Evolutionary conservation across 2,888 invertebrate species (phyloP).

Genomic region (Dynastes tityus): DNA sequence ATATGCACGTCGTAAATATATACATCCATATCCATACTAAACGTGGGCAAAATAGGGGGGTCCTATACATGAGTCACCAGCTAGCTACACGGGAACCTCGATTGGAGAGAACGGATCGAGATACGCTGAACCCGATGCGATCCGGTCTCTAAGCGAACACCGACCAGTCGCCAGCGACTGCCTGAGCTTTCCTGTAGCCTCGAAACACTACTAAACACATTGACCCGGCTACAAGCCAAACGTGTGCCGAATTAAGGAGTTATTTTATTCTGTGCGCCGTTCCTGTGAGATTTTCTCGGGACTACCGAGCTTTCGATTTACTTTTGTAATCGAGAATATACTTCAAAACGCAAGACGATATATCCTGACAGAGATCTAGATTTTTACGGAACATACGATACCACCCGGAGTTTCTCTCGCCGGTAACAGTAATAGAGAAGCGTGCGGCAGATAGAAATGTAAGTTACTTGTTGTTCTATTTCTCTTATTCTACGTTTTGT

Average conservation of each 20-base stretch:
- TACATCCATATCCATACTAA: background rate
- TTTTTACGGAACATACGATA: conserved; percentile 8
- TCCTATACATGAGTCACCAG: conserved; percentile 6
- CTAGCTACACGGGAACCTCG: conserved; percentile 6
- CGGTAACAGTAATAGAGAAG: conserved; percentile 16
- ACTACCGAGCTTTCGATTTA: conserved; percentile 12
- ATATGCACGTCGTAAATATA: background rate
- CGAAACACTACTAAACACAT: conserved; percentile 29
- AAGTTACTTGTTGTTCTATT: background rate
- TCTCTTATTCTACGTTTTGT: background rate
- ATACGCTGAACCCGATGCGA: conserved; percentile 31
- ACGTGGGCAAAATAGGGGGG: conserved; percentile 22
- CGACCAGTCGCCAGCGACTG: conserved; percentile 55
- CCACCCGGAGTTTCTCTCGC: conserved; percentile 12
- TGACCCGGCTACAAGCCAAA: conserved; percentile 7
- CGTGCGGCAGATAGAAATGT: conserved; percentile 11
- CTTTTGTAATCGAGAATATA: background rate
- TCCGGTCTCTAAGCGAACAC: conserved; percentile 22
- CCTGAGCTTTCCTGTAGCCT: conserved; percentile 50
- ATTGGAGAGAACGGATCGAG: conserved; percentile 31
- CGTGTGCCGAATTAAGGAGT: conserved; percentile 40
- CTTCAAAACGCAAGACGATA: background rate
- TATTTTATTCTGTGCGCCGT: conserved; percentile 38
- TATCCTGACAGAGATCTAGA: background rate
- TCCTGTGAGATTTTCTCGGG: conserved; percentile 40